Base-by-base conservation (phyloP, 2,888 invertebrate species). In the Amphipoea oculea region DNA sequence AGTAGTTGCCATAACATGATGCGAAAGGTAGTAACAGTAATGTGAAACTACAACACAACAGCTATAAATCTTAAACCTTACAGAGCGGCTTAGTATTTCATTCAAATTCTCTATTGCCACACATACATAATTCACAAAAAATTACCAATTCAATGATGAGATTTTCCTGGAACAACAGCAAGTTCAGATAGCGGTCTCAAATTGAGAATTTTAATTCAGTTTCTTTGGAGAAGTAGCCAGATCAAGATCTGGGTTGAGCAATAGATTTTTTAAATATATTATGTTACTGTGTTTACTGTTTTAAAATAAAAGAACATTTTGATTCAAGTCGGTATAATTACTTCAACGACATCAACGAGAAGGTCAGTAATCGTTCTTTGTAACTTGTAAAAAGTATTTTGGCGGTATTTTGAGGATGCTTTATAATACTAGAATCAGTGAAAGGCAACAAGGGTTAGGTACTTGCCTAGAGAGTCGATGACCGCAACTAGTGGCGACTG, bases 61-160 rank as follows among this genome's bases (percentile, higher is more conserved):
- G 29, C 17, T 29, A 79, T 20, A 54, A 48, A 48, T 62, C 9
- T 20, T 42, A 57, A 7, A 57, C 74, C 45, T 17, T 40, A 45
- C 57, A 75, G n/a, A 77, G 78, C 7, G 45, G n/a, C 40, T 4
- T 51, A 36, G 1, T 14, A 36, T 51, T 40, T 51, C 40, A 76
- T 77, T 76, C 68, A 51, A 89, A 80, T 68, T 75, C n/a, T 62
- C 67, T 83, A 60, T 76, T 82, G 81, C 73, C 82, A 81, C 80
- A 79, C 80, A 93, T 93, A 88, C 89, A 93, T 95, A 89, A 95
- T 94, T 94, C 93, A 94, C 81, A 88, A 82, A 88, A 89, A 85
- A 92, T 93, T 92, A 89, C 80, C 90, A 92, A 91, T 89, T 89
- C 84, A 89, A 90, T 86, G 75, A 76, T 84, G 73, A 73, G 84